Percentiles rank a stretch among this genome's conserved stretches.
These are phyloP conservation scores for Tiaroga cobitis DNA, from an alignment of 2,797 vertebrate genomes.

Conservation along the genomic window DNA sequence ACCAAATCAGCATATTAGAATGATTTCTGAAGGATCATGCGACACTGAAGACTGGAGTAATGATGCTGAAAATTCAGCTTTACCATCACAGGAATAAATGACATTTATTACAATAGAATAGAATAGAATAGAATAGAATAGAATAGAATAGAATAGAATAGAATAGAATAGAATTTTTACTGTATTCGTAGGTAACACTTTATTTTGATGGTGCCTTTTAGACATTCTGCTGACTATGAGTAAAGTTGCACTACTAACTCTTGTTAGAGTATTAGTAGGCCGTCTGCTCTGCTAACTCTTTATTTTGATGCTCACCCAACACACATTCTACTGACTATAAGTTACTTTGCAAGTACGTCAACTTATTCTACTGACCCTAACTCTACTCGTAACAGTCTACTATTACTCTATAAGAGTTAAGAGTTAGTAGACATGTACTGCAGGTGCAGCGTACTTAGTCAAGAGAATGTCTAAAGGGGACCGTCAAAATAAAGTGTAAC, in stretches of 20 bases:
- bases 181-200: background rate
- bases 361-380: background rate
- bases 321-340: background rate
- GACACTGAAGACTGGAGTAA: background rate
- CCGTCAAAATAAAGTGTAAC: background rate
- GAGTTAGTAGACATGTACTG: background rate
- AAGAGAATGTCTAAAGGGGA: background rate
- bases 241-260: background rate
- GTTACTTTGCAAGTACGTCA: background rate
- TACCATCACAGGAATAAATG: background rate
- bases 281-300: background rate
- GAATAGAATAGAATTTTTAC: no score
- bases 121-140: no score
- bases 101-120: background rate
- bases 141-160: no score
- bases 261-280: background rate
- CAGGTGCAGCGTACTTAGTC: background rate
- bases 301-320: background rate
- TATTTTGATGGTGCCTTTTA: background rate
- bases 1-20: background rate
- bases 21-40: background rate
- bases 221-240: background rate
- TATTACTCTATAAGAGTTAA: background rate
- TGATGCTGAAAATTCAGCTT: background rate
- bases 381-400: background rate